Conservation (phyloP, 2,888 invertebrate genomes). For the Lycia hirtaria region DNA sequence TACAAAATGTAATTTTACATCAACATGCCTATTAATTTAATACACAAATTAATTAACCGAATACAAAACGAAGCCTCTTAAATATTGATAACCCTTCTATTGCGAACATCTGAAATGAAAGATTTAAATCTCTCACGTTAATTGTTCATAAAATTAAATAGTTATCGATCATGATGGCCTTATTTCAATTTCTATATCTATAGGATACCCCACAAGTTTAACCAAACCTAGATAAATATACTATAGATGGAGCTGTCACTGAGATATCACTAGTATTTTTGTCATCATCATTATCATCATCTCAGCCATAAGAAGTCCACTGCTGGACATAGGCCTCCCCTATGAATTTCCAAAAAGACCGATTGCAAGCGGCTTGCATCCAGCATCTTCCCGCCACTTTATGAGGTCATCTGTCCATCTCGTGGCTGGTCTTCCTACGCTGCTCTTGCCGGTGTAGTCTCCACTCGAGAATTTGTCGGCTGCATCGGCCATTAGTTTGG, state of each 20-base stretch:
- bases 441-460: too few species aligned
- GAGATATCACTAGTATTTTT: neutral
- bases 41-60: constrained; percentile 1
- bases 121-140: constrained; percentile 1
- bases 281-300: too few species aligned
- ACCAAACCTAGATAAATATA: constrained; percentile 12
- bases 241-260: neutral
- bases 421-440: too few species aligned
- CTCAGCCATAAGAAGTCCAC: too few species aligned
- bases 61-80: neutral
- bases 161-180: neutral
- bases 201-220: constrained; percentile 30
- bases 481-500: too few species aligned
- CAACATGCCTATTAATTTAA: neutral
- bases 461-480: too few species aligned
- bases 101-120: neutral
- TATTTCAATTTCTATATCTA: constrained; percentile 11
- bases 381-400: too few species aligned
- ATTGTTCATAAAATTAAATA: constrained; percentile 22
- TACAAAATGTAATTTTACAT: neutral
- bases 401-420: too few species aligned
- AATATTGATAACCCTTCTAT: neutral
- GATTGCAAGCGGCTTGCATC: too few species aligned
- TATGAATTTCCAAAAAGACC: too few species aligned
- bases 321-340: too few species aligned